Evolutionary conservation across 2,888 invertebrate species (phyloP).

Genomic region (Lasioglossum malachurum): DNA sequence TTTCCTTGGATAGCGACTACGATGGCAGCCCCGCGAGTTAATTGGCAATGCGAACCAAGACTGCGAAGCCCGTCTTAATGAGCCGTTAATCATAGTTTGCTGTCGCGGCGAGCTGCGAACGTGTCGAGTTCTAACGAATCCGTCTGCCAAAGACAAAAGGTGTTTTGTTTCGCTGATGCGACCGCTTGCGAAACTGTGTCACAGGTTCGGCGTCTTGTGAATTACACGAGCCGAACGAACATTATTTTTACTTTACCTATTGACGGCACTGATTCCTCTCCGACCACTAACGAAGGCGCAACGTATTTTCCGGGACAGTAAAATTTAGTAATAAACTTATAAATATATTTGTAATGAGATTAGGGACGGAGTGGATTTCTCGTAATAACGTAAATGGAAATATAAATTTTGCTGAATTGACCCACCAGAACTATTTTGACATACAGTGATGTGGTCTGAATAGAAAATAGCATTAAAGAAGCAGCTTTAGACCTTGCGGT

Average conservation of each 20-base stretch:
- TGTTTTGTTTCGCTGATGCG: background rate
- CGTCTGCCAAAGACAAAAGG: conserved; percentile 20
- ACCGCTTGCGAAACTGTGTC: background rate
- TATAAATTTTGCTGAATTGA: background rate
- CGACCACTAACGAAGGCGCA: too few relatives aligned
- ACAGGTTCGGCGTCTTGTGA: background rate
- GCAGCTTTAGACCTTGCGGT: background rate
- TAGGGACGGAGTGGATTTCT: too few relatives aligned
- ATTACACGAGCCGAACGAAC: background rate
- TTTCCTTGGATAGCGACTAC: conserved; percentile 7
- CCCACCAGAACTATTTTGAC: too few relatives aligned
- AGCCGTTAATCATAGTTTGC: conserved; percentile 61
- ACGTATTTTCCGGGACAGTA: too few relatives aligned
- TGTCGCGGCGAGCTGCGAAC: conserved; percentile 22
- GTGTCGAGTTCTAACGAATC: background rate
- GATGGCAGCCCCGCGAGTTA: conserved; percentile 54
- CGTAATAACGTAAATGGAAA: background rate
- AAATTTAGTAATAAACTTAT: too few relatives aligned
- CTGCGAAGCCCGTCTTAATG: conserved; percentile 42
- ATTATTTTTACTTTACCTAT: background rate
- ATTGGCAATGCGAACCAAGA: conserved; percentile 42
- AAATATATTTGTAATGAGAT: background rate
- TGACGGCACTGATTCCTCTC: background rate
- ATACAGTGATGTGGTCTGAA: background rate
- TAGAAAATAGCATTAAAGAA: background rate